These are phyloP conservation scores for Drosophila ustulata DNA, from an alignment of 2,888 invertebrate genomes.

Conservation along the genomic window DNA sequence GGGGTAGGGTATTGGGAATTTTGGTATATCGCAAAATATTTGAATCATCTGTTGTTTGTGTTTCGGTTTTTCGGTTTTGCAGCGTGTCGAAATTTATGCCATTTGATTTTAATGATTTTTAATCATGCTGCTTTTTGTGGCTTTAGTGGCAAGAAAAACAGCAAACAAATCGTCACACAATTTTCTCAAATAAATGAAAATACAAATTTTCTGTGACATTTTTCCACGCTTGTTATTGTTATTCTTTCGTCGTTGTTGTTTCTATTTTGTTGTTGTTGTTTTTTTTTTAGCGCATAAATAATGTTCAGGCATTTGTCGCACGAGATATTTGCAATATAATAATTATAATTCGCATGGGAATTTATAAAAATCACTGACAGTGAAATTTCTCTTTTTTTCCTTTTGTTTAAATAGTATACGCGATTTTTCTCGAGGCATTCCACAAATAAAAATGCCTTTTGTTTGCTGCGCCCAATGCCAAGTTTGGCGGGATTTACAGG, in stretches of 20 bases:
- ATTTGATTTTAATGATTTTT: conserved; percentile 52
- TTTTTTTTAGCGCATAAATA: conserved; percentile 56
- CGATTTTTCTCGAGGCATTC: conserved; percentile 46
- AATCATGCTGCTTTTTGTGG: conserved; percentile 43
- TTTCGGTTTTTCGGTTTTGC: conserved; percentile 14
- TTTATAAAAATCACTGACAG: conserved; percentile 59
- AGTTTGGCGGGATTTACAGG: conserved; percentile 6
- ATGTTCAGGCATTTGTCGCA: conserved; percentile 70
- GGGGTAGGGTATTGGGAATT: not conserved
- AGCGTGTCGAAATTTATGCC: conserved; percentile 35
- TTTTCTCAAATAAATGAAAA: conserved; percentile 43
- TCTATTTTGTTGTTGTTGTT: conserved; percentile 24
- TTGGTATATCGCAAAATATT: not conserved
- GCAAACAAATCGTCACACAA: conserved; percentile 35
- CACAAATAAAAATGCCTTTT: conserved; percentile 53
- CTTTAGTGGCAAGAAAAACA: conserved; percentile 20
- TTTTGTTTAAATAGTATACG: conserved; percentile 25
- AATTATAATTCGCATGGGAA: conserved; percentile 49
- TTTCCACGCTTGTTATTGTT: conserved; percentile 45
- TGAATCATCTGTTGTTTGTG: conserved; percentile 5
- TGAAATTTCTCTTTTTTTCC: conserved; percentile 39
- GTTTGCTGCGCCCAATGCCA: conserved; percentile 18
- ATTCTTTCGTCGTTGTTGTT: conserved; percentile 11
- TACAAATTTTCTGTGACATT: conserved; percentile 45
- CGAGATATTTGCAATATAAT: conserved; percentile 63